Base-by-base conservation (phyloP, 23 tunicate genomes). In the Clavelina lepadiformis region DNA sequence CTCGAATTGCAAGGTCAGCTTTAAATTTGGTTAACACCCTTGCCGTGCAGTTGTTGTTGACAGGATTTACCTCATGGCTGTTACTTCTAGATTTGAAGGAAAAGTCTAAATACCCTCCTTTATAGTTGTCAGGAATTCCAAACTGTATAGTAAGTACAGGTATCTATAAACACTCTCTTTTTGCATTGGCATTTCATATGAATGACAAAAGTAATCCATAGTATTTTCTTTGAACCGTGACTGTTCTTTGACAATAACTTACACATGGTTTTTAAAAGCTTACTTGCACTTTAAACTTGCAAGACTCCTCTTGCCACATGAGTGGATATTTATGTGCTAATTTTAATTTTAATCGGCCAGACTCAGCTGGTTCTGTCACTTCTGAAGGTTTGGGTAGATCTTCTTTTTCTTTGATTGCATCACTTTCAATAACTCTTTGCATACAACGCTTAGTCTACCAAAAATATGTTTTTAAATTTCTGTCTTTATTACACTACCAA, bases 71-170 rank as follows among this genome's bases (percentile, higher is more conserved):
- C 13, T 77, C 83, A 38, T 15, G 21, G 1, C 63, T 77, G 8
- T 58, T 38, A 45, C 55, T 54, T 19, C 46, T 24, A 4, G 67
- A 23, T 26, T 13, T 24, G 15, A 67, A n/a, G n/a, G 5, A 7
- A 2, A 77, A 5, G 3, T 38, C 57, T 24, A 77, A 28, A 5
- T 52, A 34, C 28, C 72, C 74, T 0, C 58, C 67, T 18, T 37
- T 28, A 58, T 67, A 77, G 38, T 38, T 33, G 52, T 77, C 74
- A 2, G 20, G 20, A 11, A 77, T 38, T 8, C 68, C 83, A 67
- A 77, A 77, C 83, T 77, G 67, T 0, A 72, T 33, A n/a, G 6
- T 7, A 24, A 33, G 13, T 13, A 7, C 22, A 54, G 15, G 13
- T 11, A 11, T 44, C 15, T 11, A 44, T 44, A 44, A 11, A 11